Conservation (phyloP, 2,888 invertebrate species). For the Fragum sueziense region DNA sequence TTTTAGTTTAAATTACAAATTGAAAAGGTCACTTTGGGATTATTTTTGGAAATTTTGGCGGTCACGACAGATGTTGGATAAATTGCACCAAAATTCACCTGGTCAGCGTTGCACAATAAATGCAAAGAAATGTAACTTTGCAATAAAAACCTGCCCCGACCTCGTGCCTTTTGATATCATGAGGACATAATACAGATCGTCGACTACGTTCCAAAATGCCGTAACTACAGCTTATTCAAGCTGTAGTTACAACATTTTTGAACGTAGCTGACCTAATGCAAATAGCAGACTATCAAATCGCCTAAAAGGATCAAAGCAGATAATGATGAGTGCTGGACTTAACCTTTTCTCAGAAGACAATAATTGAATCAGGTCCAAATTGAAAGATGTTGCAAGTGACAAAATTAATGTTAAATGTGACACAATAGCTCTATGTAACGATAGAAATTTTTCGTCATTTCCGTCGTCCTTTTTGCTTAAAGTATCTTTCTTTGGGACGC, state of each 20-base stretch:
- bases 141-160: constrained; percentile 21
- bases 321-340: not conserved
- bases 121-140: constrained; percentile 25
- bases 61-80: constrained; percentile 13
- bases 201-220: too few species aligned
- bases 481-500: too few species aligned
- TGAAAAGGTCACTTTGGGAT: not conserved
- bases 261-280: too few species aligned
- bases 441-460: too few species aligned
- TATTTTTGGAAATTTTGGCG: constrained; percentile 7
- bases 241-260: too few species aligned
- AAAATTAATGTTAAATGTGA: too few species aligned
- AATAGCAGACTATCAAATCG: constrained; percentile 6
- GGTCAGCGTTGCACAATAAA: constrained; percentile 37
- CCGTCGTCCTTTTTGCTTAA: too few species aligned
- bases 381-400: too few species aligned
- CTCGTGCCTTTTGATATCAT: not conserved
- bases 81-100: not conserved
- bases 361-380: too few species aligned
- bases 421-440: too few species aligned
- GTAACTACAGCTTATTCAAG: too few species aligned
- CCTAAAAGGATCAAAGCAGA: constrained; percentile 12
- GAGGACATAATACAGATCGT: constrained; percentile 8
- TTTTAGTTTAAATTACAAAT: not conserved
- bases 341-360: not conserved